Base-by-base conservation (phyloP, 2,888 invertebrate genomes). In the Scaptomyza parva region DNA sequence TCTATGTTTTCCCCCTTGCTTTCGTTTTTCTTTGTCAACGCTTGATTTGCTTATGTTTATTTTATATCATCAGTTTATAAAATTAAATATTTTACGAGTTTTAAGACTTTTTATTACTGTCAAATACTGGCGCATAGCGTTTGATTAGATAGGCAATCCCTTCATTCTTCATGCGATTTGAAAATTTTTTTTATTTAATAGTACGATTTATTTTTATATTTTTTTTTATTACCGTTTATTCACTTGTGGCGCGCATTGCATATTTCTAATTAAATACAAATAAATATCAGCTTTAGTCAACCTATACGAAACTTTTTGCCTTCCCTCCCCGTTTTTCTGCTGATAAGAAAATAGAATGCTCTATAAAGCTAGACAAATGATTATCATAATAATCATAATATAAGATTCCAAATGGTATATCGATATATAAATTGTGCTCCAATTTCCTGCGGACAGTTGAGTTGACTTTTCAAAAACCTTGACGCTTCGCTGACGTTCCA, bases 401-500 rank as follows among this genome's bases (percentile, higher is more conserved):
- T 41, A n/a, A 30, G 57, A 68, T 66, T 44, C 37, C 24, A 53
- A 17, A 47, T 52, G 44, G 47, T 5, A 5, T 64, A 63, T 59
- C 44, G 22, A 62, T 63, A 69, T 48, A 55, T 37, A 30, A 52
- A 58, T 37, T 45, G 44, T 65, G 68, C 57, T 78, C 66, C 64
- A 69, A 78, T 78, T 78, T 73, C 78, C 78, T 65, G 55, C 50
- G 47, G 50, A 48, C 37, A 48, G 26, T 12, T 58, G 40, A 30
- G 37, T 52, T 81, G 86, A 85, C 86, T 75, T 80, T 80, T 70
- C 44, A 70, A 78, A 82, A 86, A 82, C 82, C 79, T 80, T 80
- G 79, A 70, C 85, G 68, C 68, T 83, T 55, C 62, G 64, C 57
- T 59, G 52, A 54, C 64, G 54, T 59, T 64, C 61, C 22, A 44